phyloP scores from a whole-genome alignment of 2,888 invertebrate genomes.

The Aleiodes testaceus region DNA sequence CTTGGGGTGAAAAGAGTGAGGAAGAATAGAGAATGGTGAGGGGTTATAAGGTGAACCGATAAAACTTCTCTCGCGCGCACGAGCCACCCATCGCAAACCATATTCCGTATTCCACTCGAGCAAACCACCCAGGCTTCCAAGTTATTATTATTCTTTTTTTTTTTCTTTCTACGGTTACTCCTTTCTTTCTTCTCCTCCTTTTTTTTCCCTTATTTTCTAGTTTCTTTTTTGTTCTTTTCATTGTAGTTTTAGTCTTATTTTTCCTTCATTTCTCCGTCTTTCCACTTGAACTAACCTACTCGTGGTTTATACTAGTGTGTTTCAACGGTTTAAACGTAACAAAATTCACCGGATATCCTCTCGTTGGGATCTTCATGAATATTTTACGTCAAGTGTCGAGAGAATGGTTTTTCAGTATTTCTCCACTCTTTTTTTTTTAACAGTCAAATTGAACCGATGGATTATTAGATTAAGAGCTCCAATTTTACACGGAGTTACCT shows the following conservation, averaged over 20 bases:
- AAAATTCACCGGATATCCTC: not conserved
- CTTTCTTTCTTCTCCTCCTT: not conserved
- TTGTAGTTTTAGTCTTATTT: not conserved
- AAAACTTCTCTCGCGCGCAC: constrained; percentile 37
- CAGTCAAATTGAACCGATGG: not conserved
- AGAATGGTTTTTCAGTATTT: not conserved
- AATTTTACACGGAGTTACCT: not conserved
- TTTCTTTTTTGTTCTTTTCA: constrained; percentile 11
- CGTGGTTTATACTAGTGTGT: not conserved
- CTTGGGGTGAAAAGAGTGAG: constrained; percentile 20
- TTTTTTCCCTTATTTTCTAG: constrained; percentile 11
- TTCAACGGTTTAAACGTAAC: not conserved
- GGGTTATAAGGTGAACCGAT: constrained; percentile 36
- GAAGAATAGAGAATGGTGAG: constrained; percentile 23
- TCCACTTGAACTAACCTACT: constrained; percentile 26
- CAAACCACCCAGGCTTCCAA: constrained; percentile 27
- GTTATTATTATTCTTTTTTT: constrained; percentile 27
- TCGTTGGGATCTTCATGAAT: not conserved
- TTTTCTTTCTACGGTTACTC: constrained; percentile 9
- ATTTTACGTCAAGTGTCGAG: constrained; percentile 7
- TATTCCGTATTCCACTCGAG: constrained; percentile 43
- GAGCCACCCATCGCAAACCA: constrained; percentile 28
- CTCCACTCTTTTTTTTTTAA: not conserved
- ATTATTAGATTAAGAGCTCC: not conserved
- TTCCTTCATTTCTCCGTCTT: constrained; percentile 6